Evolutionary conservation across 2,888 invertebrate species (phyloP).

Genomic region (Pyrrhosoma nymphula): DNA sequence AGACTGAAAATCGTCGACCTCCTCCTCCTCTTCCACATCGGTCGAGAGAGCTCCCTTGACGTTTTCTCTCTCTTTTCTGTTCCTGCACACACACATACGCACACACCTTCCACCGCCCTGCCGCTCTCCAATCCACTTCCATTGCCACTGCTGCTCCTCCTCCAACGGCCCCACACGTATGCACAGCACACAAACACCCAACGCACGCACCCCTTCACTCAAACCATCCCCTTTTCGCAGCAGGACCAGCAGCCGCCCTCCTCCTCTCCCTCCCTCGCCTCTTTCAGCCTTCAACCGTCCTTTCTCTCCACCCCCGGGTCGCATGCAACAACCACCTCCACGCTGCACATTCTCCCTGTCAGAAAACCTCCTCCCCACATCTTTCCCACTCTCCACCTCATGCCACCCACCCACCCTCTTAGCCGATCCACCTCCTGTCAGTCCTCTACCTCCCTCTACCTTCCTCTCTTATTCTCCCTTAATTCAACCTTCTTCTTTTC

Average conservation of each 20-base stretch:
- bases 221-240: conserved; percentile 12
- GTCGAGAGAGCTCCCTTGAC: neutral
- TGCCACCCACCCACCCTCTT: neutral
- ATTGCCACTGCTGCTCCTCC: neutral
- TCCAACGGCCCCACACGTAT: neutral
- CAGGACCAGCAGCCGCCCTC: neutral
- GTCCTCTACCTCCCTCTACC: neutral
- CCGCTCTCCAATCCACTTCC: neutral
- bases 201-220: neutral
- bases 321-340: neutral
- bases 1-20: conserved; percentile 55
- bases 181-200: neutral
- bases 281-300: conserved; percentile 29
- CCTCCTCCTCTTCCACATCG: neutral
- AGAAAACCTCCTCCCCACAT: neutral
- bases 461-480: neutral
- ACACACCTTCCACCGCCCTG: neutral
- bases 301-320: neutral
- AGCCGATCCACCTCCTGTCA: neutral
- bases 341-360: conserved; percentile 9
- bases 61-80: conserved; percentile 47
- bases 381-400: neutral
- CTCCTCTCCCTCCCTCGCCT: neutral
- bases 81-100: neutral
- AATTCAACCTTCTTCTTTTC: neutral